Evolutionary conservation across 1,140 invertebrate species (phyloP).

Genomic region (Heterodera carotae): DNA sequence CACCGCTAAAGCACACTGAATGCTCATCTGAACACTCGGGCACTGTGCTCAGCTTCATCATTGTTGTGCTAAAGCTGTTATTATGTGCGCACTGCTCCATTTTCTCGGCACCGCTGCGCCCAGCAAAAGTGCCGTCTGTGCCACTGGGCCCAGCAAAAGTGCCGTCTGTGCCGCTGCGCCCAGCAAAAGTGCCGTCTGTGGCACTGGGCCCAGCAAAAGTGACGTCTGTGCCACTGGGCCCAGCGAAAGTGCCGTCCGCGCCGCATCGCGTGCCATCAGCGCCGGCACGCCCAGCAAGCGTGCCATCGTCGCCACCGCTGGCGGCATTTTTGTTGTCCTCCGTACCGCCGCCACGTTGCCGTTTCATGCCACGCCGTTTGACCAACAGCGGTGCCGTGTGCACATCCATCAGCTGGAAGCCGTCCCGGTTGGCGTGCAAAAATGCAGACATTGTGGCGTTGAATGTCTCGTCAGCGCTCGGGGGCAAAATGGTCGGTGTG

Average conservation of each 20-base stretch:
- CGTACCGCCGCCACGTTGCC: conserved; percentile 33
- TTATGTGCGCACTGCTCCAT: background rate
- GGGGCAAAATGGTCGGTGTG: conserved; percentile 59
- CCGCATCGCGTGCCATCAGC: too few relatives aligned
- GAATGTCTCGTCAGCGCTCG: conserved; percentile 68
- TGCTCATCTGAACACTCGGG: conserved; percentile 40
- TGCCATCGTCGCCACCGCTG: background rate
- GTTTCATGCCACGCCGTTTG: conserved; percentile 61
- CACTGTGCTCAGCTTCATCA: conserved; percentile 37
- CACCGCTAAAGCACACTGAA: conserved; percentile 10
- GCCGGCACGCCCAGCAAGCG: too few relatives aligned
- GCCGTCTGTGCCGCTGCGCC: background rate
- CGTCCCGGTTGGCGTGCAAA: conserved; percentile 74
- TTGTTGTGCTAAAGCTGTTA: too few relatives aligned
- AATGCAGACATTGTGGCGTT: conserved; percentile 74
- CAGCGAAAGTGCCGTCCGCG: background rate
- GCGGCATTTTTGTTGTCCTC: too few relatives aligned
- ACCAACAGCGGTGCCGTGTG: conserved; percentile 60
- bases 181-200: background rate
- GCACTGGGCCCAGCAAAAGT: too few relatives aligned
- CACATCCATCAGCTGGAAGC: conserved; percentile 74
- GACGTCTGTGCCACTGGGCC: background rate
- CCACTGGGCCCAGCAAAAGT: background rate
- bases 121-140: background rate
- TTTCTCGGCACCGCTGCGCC: background rate